Evolutionary conservation across 2,113 vertebrate genomes (phyloP).

Genomic region (Neolamprologus brichardi): DNA sequence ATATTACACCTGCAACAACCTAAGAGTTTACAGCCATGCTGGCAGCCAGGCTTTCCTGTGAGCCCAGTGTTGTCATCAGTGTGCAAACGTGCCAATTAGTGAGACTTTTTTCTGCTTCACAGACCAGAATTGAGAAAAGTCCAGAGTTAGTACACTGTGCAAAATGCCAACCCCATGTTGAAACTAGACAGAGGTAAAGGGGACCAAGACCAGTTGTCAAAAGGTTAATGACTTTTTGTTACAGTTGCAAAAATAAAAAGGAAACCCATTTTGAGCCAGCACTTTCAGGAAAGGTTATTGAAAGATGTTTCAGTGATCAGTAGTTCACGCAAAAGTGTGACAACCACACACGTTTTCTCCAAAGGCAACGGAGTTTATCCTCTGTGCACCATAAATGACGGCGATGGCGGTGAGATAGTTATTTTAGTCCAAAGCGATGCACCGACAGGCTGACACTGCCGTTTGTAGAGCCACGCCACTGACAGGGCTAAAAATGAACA

Average conservation of each 20-base stretch:
- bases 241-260: neutral
- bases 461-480: neutral
- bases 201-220: neutral
- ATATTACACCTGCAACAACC: neutral
- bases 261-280: neutral
- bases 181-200: neutral
- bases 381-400: neutral
- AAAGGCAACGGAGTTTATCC: neutral
- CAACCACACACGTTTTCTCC: neutral
- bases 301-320: neutral
- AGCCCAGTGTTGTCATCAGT: neutral
- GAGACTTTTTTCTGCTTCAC: neutral
- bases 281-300: neutral
- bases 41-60: neutral
- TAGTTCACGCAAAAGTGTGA: neutral
- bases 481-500: conserved; percentile 16
- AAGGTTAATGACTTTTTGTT: neutral
- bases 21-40: neutral
- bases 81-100: neutral
- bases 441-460: neutral
- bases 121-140: neutral
- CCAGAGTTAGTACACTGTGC: neutral
- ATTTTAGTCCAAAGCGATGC: neutral
- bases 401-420: neutral
- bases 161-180: neutral